Evolutionary conservation across 2,113 vertebrate genomes (phyloP).

Genomic region (Tapirus terrestris): DNA sequence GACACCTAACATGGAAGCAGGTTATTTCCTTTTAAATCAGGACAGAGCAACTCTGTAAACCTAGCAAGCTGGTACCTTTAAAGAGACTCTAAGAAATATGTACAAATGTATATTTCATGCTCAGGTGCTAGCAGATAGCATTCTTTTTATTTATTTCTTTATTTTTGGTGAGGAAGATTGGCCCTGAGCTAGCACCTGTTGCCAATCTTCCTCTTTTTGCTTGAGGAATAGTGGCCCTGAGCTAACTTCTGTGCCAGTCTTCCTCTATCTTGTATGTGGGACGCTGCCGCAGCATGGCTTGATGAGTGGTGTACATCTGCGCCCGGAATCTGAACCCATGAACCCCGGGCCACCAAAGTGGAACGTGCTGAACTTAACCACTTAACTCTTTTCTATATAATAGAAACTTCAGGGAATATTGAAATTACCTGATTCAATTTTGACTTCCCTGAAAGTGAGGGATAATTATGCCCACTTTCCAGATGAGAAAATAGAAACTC

Average conservation of each 20-base stretch:
- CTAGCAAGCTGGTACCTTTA: not conserved
- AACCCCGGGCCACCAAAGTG: no score
- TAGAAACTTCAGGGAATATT: not conserved
- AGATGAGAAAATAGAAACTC: conserved; percentile 39
- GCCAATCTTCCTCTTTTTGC: no score
- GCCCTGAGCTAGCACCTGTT: no score
- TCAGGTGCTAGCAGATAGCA: not conserved
- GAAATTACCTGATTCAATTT: conserved; percentile 17
- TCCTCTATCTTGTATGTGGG: no score
- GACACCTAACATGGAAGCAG: not conserved
- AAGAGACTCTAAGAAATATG: not conserved
- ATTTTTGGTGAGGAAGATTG: no score
- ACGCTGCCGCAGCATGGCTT: no score
- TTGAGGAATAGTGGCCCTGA: no score
- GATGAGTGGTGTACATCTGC: no score
- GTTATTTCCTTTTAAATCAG: not conserved
- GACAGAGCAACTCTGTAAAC: not conserved
- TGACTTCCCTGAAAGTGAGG: not conserved
- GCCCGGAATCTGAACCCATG: no score
- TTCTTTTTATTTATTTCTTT: not conserved
- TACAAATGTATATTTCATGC: not conserved
- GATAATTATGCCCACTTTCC: not conserved
- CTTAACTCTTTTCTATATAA: not conserved
- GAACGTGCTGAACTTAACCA: no score
- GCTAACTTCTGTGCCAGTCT: no score